phyloP scores from a whole-genome alignment of 2,888 invertebrate genomes.

The Dynastes tityus region DNA sequence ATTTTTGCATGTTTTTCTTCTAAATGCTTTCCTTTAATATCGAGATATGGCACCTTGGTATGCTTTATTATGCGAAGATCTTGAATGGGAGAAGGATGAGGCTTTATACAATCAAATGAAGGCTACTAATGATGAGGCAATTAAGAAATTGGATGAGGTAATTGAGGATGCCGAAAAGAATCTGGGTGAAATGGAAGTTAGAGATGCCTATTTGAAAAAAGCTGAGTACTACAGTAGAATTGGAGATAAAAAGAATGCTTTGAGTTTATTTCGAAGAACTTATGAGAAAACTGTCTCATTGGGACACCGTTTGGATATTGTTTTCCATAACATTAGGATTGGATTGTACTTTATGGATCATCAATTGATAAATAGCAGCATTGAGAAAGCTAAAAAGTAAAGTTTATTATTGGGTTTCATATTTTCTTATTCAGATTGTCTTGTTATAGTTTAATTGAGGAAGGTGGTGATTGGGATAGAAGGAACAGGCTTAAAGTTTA shows the following conservation, averaged over 20 bases:
- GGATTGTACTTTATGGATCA: slow-evolving; percentile 64
- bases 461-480: slow-evolving; percentile 80
- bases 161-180: slow-evolving; percentile 59
- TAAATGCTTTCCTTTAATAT: slow-evolving; percentile 50
- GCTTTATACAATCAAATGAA: slow-evolving; percentile 62
- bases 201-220: slow-evolving; percentile 65
- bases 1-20: background rate
- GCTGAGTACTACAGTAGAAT: slow-evolving; percentile 68
- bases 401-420: background rate
- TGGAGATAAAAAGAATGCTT: slow-evolving; percentile 67
- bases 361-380: slow-evolving; percentile 61
- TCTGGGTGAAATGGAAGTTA: slow-evolving; percentile 58
- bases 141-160: slow-evolving; percentile 60
- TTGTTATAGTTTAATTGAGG: slow-evolving; percentile 58
- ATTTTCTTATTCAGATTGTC: background rate
- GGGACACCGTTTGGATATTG: slow-evolving; percentile 68
- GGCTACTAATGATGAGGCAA: slow-evolving; percentile 58
- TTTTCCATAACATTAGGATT: slow-evolving; percentile 68
- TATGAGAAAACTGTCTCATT: slow-evolving; percentile 66
- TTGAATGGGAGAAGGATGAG: slow-evolving; percentile 72
- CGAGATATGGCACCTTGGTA: slow-evolving; percentile 79
- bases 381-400: slow-evolving; percentile 64
- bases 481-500: slow-evolving; percentile 81
- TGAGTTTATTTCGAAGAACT: slow-evolving; percentile 63
- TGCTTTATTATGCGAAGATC: slow-evolving; percentile 72